Conservation (phyloP, 37 sponge, comb jelly and placozoan genomes). For the Ianthella basta region DNA sequence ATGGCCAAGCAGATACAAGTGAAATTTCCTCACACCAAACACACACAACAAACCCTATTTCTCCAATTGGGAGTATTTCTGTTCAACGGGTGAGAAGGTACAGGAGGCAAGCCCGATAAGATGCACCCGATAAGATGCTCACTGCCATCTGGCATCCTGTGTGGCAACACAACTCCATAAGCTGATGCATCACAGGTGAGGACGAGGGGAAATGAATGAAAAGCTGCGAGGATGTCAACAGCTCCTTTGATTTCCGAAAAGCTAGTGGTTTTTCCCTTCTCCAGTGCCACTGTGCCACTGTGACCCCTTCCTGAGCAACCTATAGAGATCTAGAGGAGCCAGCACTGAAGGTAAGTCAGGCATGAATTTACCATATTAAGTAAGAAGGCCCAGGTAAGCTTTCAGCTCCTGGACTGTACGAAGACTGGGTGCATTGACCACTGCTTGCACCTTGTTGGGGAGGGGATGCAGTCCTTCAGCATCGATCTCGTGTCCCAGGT, state of each 20-base stretch:
- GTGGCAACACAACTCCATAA: slow-evolving; percentile 6
- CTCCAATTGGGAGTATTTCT: slow-evolving; percentile 34
- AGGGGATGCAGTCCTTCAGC: slow-evolving; percentile 43
- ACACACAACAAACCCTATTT: slow-evolving; percentile 34
- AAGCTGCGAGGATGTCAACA: slow-evolving; percentile 44
- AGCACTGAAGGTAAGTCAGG: slow-evolving; percentile 1
- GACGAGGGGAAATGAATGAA: slow-evolving; percentile 17
- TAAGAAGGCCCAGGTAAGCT: slow-evolving; percentile 19
- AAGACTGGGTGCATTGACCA: slow-evolving; percentile 5
- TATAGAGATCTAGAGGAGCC: slow-evolving; percentile 7
- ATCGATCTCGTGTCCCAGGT: slow-evolving; percentile 41
- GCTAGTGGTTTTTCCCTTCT: slow-evolving; percentile 1
- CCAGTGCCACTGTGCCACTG: slow-evolving; percentile 66
- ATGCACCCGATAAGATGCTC: no score
- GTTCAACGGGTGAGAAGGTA: background rate
- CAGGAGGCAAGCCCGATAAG: background rate
- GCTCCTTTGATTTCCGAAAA: slow-evolving; percentile 45
- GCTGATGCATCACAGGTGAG: slow-evolving; percentile 37
- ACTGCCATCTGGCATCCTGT: slow-evolving; percentile 8
- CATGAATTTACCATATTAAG: slow-evolving; percentile 23
- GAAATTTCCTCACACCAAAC: slow-evolving; percentile 12
- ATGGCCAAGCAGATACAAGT: slow-evolving; percentile 9
- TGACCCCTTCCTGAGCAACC: background rate
- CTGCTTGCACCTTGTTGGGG: slow-evolving; percentile 22
- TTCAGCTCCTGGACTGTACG: background rate